These are phyloP conservation scores for Blastobasis adustella DNA, from an alignment of 2,888 invertebrate species.

Conservation along the genomic window DNA sequence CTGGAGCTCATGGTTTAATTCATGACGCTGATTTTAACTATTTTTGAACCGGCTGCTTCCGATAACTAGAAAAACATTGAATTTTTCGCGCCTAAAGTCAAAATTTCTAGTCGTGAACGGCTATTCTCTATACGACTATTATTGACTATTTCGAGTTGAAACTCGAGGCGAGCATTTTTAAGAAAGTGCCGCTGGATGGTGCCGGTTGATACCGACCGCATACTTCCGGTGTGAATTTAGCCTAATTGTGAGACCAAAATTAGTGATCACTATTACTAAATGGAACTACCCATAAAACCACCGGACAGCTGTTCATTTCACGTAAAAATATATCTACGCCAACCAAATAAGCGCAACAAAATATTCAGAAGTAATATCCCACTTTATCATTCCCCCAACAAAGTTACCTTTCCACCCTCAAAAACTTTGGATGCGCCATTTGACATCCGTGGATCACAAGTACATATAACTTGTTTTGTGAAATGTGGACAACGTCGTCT, in stretches of 20 bases:
- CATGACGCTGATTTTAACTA: no score
- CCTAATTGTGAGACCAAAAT: neutral
- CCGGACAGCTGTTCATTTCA: neutral
- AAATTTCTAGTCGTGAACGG: no score
- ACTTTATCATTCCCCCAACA: slow-evolving; percentile 10
- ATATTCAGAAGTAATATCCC: slow-evolving; percentile 5
- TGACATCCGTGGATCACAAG: slow-evolving; percentile 12
- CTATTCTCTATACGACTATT: no score
- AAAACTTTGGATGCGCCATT: slow-evolving; percentile 11
- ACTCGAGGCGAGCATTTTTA: no score
- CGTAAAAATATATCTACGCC: neutral
- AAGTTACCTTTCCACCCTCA: slow-evolving; percentile 6
- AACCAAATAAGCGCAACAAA: neutral
- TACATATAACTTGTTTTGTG: slow-evolving; percentile 10
- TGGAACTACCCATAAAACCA: neutral
- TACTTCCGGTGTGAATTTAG: neutral
- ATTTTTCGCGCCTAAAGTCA: no score
- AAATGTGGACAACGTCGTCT: slow-evolving; percentile 3
- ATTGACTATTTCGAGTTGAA: no score
- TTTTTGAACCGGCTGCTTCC: no score
- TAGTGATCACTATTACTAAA: neutral
- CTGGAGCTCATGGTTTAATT: no score
- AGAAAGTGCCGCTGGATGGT: no score
- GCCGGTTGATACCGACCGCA: neutral
- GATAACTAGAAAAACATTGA: no score